Evolutionary conservation across 2,888 invertebrate species (phyloP), one percentile per base, ranked within the genome.

Genomic region (Entomobrya multifasciata): DNA sequence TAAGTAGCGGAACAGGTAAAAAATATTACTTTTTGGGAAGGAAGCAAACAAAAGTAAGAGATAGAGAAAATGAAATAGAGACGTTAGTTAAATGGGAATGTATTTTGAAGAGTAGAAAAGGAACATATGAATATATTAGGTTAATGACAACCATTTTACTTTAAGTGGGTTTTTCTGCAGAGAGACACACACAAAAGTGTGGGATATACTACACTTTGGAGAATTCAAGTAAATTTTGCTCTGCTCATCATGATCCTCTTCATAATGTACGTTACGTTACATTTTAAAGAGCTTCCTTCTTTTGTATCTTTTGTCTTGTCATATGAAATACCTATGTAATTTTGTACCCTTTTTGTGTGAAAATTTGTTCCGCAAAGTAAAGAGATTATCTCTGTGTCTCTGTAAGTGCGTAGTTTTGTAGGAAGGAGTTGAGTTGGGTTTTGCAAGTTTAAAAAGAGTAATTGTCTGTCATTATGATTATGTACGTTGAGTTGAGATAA

Each of bases 71-170:
- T 79, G 65, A 52, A 79, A 79, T 67, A 44, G 67, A 67, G 67
- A 67, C 44, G 22, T 67, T 67, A 67, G 67, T 44, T 20, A 67
- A 36, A 36, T 36, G 36, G 36, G 62, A 65, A 60, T 30, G 30
- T 62, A 15, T 30, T 62, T 77, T 77, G 22, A 30, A 25, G 57
- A 41, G 20, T 6, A 10, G 5, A 27, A 49, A 27, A 81, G 70
- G 81, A 81, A 81, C 60, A 81, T 57, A 70, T 67, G 13, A 20
- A 10, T 55, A 44, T 27, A 67, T 81, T 81, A 81, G 44, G 57
- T 57, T 81, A 81, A 81, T 81, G 72, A 72, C 81, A 81, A 72
- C 55, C 81, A 72, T 81, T 81, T 81, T 81, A 81, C 13, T 62
- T 41, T 65, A 74, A n/a, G n/a, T n/a, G n/a, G n/a, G n/a, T n/a